Conservation (phyloP, 2,113 vertebrate species). For the Callorhinus ursinus region DNA sequence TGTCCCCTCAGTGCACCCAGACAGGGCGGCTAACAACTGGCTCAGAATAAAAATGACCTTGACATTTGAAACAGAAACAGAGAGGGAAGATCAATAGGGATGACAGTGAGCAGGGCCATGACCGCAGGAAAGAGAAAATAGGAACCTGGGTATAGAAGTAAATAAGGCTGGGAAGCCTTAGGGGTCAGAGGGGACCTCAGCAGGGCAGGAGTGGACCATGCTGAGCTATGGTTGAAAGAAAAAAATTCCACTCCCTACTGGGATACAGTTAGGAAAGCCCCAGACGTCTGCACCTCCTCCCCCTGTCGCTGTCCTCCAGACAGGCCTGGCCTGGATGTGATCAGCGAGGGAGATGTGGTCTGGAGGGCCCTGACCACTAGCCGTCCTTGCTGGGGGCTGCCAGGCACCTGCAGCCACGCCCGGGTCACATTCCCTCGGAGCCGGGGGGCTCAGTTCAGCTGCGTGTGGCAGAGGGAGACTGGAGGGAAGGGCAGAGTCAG, state of each 20-base stretch:
- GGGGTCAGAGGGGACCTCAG: slow-evolving; percentile 7
- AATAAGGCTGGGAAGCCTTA: background rate
- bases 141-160: background rate
- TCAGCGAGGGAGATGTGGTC: slow-evolving; percentile 6
- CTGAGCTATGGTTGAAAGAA: background rate
- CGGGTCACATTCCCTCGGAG: background rate
- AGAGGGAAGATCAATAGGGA: slow-evolving; percentile 66
- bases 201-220: background rate
- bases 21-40: background rate
- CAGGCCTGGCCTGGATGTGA: slow-evolving; percentile 1
- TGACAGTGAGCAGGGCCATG: slow-evolving; percentile 2
- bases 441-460: background rate
- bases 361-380: background rate
- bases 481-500: background rate
- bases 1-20: background rate
- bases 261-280: slow-evolving; percentile 38
- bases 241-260: background rate
- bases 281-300: background rate
- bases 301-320: background rate
- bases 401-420: background rate
- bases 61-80: slow-evolving; percentile 70
- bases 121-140: slow-evolving; percentile 22
- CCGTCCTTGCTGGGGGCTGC: background rate
- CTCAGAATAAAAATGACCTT: slow-evolving; percentile 75
- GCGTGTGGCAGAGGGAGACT: accelerated